A percentile compares a stretch with the other conserved stretches of the same genome.
Evolutionary conservation across 1,140 invertebrate species (phyloP).

Genomic region (Tenebrio molitor): DNA sequence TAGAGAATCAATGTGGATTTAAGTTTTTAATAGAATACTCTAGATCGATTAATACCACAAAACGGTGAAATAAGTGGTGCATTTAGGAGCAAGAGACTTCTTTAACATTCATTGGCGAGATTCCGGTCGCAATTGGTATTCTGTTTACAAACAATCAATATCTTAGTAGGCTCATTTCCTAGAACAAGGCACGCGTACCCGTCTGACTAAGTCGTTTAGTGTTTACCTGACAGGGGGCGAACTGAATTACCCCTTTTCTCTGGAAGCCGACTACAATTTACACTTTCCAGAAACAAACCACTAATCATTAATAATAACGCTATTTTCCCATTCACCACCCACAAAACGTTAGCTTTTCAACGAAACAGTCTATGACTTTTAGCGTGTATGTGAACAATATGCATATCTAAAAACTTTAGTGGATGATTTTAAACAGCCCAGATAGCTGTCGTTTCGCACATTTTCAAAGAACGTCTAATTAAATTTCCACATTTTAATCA

Average conservation of each 20-base stretch:
- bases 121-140: constrained; percentile 14
- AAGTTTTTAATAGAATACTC: too few relatives aligned
- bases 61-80: too few relatives aligned
- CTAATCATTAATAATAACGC: constrained; percentile 44
- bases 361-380: constrained; percentile 17
- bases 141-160: constrained; percentile 42
- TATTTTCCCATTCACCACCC: constrained; percentile 33
- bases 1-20: too few relatives aligned
- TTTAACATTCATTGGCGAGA: constrained; percentile 2
- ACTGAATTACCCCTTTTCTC: constrained; percentile 41
- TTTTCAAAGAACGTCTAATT: too few relatives aligned
- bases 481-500: constrained; percentile 16
- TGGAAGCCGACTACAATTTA: constrained; percentile 39
- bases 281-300: constrained; percentile 44
- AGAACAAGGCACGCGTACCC: constrained; percentile 39
- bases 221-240: constrained; percentile 38
- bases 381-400: background rate
- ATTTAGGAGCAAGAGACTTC: too few relatives aligned
- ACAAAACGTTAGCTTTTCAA: constrained; percentile 21
- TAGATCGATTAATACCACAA: too few relatives aligned
- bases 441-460: background rate
- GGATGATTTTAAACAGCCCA: background rate
- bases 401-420: constrained; percentile 1
- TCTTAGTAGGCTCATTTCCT: constrained; percentile 44
- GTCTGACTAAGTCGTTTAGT: constrained; percentile 40